Evolutionary conservation across 2,888 invertebrate species (phyloP).

Genomic region (Epinotia brunnichana): DNA sequence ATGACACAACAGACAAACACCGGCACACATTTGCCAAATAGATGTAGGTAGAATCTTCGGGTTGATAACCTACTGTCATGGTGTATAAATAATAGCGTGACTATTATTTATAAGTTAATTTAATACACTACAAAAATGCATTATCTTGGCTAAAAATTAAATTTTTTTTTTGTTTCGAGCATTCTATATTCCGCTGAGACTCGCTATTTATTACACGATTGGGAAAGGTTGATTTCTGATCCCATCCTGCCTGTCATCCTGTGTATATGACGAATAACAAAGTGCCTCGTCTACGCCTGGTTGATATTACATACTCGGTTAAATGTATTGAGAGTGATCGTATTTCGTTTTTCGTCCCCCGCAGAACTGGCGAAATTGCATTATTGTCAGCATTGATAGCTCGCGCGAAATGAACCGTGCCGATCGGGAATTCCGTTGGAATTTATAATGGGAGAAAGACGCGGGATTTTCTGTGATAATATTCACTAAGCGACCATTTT

Average conservation of each 20-base stretch:
- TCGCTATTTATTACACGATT: background rate
- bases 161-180: too few species aligned
- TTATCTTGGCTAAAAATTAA: too few species aligned
- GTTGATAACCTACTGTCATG: too few species aligned
- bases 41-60: too few species aligned
- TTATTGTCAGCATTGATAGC: slow-evolving; percentile 36
- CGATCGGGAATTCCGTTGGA: slow-evolving; percentile 10
- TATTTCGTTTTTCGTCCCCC: slow-evolving; percentile 23
- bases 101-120: too few species aligned
- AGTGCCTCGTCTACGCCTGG: background rate
- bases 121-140: too few species aligned
- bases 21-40: too few species aligned
- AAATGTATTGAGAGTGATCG: slow-evolving; percentile 33
- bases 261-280: slow-evolving; percentile 1
- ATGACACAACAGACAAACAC: too few species aligned
- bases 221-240: background rate
- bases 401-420: slow-evolving; percentile 28
- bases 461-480: background rate
- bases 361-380: slow-evolving; percentile 34
- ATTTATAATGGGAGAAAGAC: slow-evolving; percentile 23
- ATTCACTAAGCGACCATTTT: background rate
- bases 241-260: background rate
- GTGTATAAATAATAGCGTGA: too few species aligned
- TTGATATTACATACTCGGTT: slow-evolving; percentile 13
- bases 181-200: background rate